Evolutionary conservation across 2,888 invertebrate species (phyloP).

Genomic region (Anoplius nigerrimus): DNA sequence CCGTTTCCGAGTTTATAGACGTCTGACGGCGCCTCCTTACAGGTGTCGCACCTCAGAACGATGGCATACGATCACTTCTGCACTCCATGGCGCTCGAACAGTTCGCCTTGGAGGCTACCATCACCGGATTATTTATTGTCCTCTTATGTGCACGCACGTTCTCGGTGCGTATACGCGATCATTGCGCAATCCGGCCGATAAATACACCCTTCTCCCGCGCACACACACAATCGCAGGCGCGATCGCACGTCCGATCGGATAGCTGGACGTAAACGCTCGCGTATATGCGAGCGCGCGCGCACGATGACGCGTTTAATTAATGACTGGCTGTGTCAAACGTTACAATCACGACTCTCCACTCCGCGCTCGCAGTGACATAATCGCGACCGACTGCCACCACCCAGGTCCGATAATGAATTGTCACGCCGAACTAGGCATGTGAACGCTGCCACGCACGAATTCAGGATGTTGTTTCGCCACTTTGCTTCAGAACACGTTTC

Average conservation of each 20-base stretch:
- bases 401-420: constrained; percentile 58
- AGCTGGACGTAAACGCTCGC: constrained; percentile 9
- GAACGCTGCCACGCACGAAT: constrained; percentile 21
- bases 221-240: background rate
- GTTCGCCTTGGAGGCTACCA: constrained; percentile 34
- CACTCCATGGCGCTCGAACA: constrained; percentile 21
- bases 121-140: constrained; percentile 37
- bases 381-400: constrained; percentile 60
- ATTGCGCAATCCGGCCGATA: constrained; percentile 32
- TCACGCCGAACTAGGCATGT: constrained; percentile 59
- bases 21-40: background rate
- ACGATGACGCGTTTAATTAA: constrained; percentile 68
- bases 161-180: constrained; percentile 15
- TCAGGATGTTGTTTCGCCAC: too few species aligned
- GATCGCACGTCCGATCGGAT: background rate
- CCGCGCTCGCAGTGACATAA: constrained; percentile 68
- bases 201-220: constrained; percentile 4
- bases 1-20: too few species aligned
- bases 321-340: constrained; percentile 65
- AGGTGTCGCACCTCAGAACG: constrained; percentile 16
- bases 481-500: too few species aligned
- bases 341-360: constrained; percentile 48
- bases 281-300: constrained; percentile 27
- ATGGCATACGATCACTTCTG: constrained; percentile 17
- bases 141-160: constrained; percentile 30